Base-by-base conservation (phyloP, 1,140 invertebrate genomes). In the Drosophila virilis region DNA sequence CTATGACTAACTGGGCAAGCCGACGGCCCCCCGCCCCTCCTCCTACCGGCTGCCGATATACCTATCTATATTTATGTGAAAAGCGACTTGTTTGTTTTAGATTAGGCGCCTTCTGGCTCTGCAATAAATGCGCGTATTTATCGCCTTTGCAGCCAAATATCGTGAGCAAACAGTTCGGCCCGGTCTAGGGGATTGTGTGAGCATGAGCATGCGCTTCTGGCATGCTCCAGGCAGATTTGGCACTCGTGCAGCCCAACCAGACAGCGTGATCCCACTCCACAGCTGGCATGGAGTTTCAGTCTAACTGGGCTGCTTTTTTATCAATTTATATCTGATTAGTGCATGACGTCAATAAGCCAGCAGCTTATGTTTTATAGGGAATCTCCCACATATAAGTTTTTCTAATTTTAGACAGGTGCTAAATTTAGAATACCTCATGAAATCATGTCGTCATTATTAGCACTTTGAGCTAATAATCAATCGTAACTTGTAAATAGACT, bases 91-190 rank as follows among this genome's bases (percentile, higher is more conserved):
- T 74, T 74, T 57, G 62, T 59, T 46, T 70, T 69, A 74, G 66
- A 70, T 59, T 64, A 74, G 59, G 38, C 38, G 17, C 54, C 22
- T 22, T 37, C 6, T 40, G 12, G 33, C 42, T 54, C 67, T 62
- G 10, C 50, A 52, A 28, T 43, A 52, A 42, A 22, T 42, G 60
- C 46, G 9, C 9, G 8, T 38, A 9, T 45, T 51, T 54, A 70
- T 57, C 28, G 62, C 48, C 10, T 43, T 7, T 51, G 22, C 48
- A 40, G 28, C 10, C 65, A 61, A 69, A 70, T 70, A 70, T 74
- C 46, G 67, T 70, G 58, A 58, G 38, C 45, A 74, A 74, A 70
- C 67, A 68, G 46, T 67, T 67, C 54, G n/a, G 28, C 28, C n/a
- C n/a, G 9, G 9, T 54, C 35, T 46, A 15, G 32, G 33, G 15